A percentile compares a stretch with the other conserved stretches of the same genome.
Evolutionary conservation across 2,113 vertebrate species (phyloP).

Genomic region (Vanacampus margaritifer): DNA sequence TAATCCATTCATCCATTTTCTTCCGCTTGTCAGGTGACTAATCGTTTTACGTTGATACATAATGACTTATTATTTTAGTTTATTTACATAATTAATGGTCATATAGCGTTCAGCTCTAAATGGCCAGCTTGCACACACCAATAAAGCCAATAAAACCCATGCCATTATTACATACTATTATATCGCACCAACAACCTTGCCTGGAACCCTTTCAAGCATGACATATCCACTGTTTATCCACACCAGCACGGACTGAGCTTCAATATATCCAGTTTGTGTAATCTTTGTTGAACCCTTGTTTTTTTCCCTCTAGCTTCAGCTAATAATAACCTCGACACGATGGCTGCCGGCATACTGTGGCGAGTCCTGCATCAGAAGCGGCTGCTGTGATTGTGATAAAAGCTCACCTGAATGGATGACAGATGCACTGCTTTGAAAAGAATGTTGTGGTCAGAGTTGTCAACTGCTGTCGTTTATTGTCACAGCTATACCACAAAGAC

Average conservation of each 20-base stretch:
- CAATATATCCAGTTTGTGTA: background rate
- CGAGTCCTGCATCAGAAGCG: slow-evolving; percentile 17
- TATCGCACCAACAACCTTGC: background rate
- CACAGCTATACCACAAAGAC: slow-evolving; percentile 13
- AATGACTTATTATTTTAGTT: too few species aligned
- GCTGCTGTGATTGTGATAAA: slow-evolving; percentile 20
- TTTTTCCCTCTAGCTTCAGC: background rate
- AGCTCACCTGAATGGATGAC: slow-evolving; percentile 5
- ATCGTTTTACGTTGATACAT: too few species aligned
- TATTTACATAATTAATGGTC: background rate
- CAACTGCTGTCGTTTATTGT: slow-evolving; percentile 18
- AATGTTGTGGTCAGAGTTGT: slow-evolving; percentile 17
- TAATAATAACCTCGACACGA: slow-evolving; percentile 9
- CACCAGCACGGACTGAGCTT: background rate
- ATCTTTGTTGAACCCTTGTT: background rate
- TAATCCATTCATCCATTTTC: too few species aligned
- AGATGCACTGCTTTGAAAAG: slow-evolving; percentile 18
- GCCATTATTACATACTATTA: background rate
- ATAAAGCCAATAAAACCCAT: background rate
- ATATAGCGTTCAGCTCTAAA: background rate
- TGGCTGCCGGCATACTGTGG: slow-evolving; percentile 19
- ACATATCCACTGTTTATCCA: background rate
- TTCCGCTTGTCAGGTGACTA: too few species aligned
- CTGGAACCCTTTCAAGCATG: background rate
- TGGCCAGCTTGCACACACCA: background rate